Evolutionary conservation across 2,113 vertebrate species (phyloP), one percentile per base, ranked within the genome.

Genomic region (Sphaerodactylus townsendi): DNA sequence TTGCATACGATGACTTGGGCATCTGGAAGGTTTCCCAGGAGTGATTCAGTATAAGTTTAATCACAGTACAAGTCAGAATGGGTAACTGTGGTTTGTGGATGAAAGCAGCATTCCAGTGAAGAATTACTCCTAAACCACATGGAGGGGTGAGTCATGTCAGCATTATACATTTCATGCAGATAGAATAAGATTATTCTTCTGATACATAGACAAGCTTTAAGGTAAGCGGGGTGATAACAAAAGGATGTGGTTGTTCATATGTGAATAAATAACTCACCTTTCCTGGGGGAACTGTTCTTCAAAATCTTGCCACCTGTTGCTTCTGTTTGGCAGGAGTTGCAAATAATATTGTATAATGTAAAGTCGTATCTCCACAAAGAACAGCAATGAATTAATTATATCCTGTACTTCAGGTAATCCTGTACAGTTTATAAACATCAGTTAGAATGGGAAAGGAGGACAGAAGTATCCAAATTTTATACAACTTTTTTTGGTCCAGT

Each of bases 111-210:
- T 85, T 37, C 56, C 81, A 44, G 46, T 21, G n/a, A 35, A 30
- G 81, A 92, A 89, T 14, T 1, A 73, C 90, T 53, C 79, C 70
- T 79, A 81, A 92, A 88, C 78, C 77, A 83, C 89, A 80, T 84
- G 65, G 81, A 71, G 0, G 74, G 30, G 86, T 92, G 79, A 87
- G 10, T 86, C 48, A 48, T 7, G 0, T 88, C 90, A 90, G 76
- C 5, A 3, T 7, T 59, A 2, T 84, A 81, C 77, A 73, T 25
- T 77, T 91, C 62, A 28, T 79, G 11, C 71, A 62, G 79, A 59
- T 84, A 53, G 69, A 25, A 50, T 5, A 8, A 91, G 86, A 56
- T 62, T 59, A 56, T 84, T 77, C 46, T 41, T 69, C 50, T 6
- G 33, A 8, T 70, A 11, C 25, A 33, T 77, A 50, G 19, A 37